Percentiles rank a stretch among this genome's conserved stretches.
Conservation (phyloP, 2,113 vertebrate genomes). For the Alexandromys fortis region DNA sequence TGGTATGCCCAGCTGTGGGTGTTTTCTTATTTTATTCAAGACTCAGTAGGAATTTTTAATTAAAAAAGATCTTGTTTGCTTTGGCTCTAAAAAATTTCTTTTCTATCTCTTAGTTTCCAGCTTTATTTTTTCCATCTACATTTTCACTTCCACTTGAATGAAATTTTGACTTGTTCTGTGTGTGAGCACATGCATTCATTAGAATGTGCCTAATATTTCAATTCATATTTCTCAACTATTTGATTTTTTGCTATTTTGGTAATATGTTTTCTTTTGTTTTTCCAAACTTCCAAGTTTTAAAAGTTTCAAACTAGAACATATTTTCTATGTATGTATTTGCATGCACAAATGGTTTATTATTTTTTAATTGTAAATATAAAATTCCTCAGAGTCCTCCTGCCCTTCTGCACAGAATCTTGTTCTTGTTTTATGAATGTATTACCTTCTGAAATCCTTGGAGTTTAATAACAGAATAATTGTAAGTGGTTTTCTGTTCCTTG, state of each 20-base stretch:
- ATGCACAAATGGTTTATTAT: background rate
- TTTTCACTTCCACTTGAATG: background rate
- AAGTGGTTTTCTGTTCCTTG: background rate
- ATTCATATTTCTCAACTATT: background rate
- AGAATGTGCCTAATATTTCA: constrained; percentile 21
- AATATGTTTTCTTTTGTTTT: background rate
- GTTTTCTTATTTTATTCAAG: constrained; percentile 10
- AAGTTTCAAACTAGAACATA: background rate
- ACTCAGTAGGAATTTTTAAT: background rate
- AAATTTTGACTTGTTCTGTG: background rate
- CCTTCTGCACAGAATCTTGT: background rate
- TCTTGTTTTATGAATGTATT: constrained; percentile 7
- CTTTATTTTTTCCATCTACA: background rate
- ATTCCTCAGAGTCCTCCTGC: background rate
- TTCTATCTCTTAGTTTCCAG: background rate
- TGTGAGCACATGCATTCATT: background rate
- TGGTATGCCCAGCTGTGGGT: background rate
- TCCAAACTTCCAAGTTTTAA: background rate
- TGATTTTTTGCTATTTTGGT: background rate
- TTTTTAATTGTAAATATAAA: background rate
- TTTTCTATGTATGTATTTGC: background rate
- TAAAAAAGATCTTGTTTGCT: background rate
- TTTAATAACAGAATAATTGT: background rate
- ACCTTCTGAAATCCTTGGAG: background rate
- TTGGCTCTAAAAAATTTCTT: background rate